Evolutionary conservation across 2,888 invertebrate genomes (phyloP).

Genomic region (Rhaphigaster nebulosa): DNA sequence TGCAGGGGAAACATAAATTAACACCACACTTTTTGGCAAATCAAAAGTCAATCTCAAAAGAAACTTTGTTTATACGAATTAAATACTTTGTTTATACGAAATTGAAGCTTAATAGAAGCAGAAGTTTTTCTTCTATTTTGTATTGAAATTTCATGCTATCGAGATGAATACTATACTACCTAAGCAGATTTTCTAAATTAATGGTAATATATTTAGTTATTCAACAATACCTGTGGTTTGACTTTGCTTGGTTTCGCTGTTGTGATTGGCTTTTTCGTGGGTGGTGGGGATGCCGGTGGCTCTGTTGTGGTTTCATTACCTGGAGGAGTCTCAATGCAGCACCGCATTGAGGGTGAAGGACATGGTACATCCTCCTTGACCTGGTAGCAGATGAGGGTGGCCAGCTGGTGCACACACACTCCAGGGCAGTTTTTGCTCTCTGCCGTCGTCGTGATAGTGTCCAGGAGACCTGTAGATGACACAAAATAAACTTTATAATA

Average conservation of each 20-base stretch:
- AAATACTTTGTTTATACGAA: no score
- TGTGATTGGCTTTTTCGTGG: slow-evolving; percentile 60
- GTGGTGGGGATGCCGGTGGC: slow-evolving; percentile 53
- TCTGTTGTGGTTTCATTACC: slow-evolving; percentile 60
- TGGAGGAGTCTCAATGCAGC: slow-evolving; percentile 82
- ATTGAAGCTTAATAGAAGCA: no score
- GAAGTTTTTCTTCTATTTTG: no score
- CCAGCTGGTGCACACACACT: slow-evolving; percentile 87
- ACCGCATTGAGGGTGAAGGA: slow-evolving; percentile 85
- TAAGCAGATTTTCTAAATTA: background rate
- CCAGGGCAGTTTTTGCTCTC: slow-evolving; percentile 91
- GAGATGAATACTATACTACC: background rate
- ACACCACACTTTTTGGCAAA: no score
- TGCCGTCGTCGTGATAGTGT: slow-evolving; percentile 87
- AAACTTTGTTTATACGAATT: no score
- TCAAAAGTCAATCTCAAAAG: no score
- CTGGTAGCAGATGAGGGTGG: slow-evolving; percentile 88
- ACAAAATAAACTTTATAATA: background rate
- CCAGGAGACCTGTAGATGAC: slow-evolving; percentile 79
- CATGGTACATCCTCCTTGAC: slow-evolving; percentile 87
- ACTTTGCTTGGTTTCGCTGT: slow-evolving; percentile 60
- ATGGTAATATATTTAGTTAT: background rate
- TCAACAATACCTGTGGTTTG: slow-evolving; percentile 51
- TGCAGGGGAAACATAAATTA: no score
- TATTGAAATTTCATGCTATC: background rate